Percentiles rank a stretch among this genome's conserved stretches.
Evolutionary conservation across 64 coral and sea anemone species (phyloP).

Genomic region (Orbicella faveolata): DNA sequence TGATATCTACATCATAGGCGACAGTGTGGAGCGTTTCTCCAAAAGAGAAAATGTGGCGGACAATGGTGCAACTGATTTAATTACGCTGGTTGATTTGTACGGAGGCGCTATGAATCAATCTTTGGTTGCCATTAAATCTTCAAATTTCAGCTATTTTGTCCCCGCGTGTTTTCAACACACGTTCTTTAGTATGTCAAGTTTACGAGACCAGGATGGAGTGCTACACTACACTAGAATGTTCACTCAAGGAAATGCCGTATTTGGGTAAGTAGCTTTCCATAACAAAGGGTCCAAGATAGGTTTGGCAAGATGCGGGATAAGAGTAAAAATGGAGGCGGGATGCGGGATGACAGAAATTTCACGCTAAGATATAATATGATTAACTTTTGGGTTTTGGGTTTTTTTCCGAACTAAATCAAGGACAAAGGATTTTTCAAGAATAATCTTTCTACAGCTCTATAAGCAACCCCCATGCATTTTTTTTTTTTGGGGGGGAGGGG

Average conservation of each 20-base stretch:
- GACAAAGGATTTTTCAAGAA: too few relatives aligned
- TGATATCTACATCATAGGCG: conserved; percentile 33
- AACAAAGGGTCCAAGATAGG: too few relatives aligned
- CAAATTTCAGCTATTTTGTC: conserved; percentile 24
- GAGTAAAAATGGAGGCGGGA: too few relatives aligned
- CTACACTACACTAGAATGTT: conserved; percentile 15
- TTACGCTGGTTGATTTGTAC: conserved; percentile 21
- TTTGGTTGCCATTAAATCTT: background rate
- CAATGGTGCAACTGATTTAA: conserved; percentile 1
- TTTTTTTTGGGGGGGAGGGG: too few relatives aligned
- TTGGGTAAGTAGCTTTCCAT: background rate
- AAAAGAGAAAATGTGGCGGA: background rate
- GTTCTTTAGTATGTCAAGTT: conserved; percentile 32
- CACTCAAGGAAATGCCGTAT: conserved; percentile 19
- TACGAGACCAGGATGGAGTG: conserved; percentile 13
- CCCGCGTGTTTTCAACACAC: conserved; percentile 41
- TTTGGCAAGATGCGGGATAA: too few relatives aligned
- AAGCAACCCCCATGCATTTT: too few relatives aligned
- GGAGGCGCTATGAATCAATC: conserved; percentile 38
- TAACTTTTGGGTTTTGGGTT: too few relatives aligned
- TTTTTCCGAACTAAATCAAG: too few relatives aligned
- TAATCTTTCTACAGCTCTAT: too few relatives aligned
- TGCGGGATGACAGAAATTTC: too few relatives aligned
- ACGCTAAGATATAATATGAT: too few relatives aligned
- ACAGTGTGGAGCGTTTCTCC: background rate